Evolutionary conservation across 2,888 invertebrate genomes (phyloP), one percentile per base, ranked within the genome.

Genomic region (Drosophila fulvimacula): DNA sequence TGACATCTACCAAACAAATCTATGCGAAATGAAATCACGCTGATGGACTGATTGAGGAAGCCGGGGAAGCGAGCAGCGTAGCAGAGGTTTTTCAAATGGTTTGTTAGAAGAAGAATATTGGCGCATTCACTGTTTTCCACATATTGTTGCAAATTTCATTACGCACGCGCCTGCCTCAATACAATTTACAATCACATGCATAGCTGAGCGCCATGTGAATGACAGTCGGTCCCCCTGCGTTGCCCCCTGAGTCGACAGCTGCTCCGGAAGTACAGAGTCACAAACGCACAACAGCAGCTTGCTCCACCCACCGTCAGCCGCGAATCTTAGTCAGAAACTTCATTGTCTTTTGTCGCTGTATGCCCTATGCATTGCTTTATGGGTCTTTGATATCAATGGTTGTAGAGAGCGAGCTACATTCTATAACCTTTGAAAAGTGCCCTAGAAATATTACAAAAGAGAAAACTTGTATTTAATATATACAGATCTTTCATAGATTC

Each of bases 161-260:
- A 87, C 81, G 59, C 72, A 75, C 81, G 73, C 84, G 84, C 79
- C 71, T 71, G 69, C 81, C 75, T 69, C 81, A 73, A 87, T 87
- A 87, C 81, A 76, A 83, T 81, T 86, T 83, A 86, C 86, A 82
- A 83, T 86, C 86, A 81, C 73, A 82, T 82, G 86, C 82, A 83
- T 71, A 83, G 77, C 83, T 82, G 82, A 77, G 74, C 69, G 80
- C 51, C 74, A 67, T 68, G 83, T 73, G 86, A 86, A 59, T 78
- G 82, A 85, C 86, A 82, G 68, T 39, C 57, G 39, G 42, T 38
- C 39, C 51, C 44, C 39, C 51, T 30, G 1, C 3, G 17, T 30
- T 9, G n/a, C 24, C 1, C 27, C 36, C 1, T 19, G 6, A 5
- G 10, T 15, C 5, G 0, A 34, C 34, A 15, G 15, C 17, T 36